These are phyloP conservation scores for Nannoperca australis DNA, from an alignment of 2,797 vertebrate genomes.

Conservation along the genomic window DNA sequence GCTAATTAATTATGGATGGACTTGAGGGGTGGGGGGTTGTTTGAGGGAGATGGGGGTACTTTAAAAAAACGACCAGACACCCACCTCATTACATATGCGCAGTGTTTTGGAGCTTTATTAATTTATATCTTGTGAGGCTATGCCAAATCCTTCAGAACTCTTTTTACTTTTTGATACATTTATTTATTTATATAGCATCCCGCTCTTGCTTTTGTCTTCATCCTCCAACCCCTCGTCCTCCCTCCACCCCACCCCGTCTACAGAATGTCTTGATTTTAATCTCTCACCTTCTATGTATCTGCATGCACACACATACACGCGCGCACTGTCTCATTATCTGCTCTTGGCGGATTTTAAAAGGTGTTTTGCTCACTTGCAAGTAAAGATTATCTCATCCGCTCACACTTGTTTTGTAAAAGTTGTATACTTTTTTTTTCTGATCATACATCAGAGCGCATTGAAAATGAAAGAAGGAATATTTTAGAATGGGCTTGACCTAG, in stretches of 20 bases:
- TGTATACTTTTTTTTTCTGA: conserved; percentile 2
- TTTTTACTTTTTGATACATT: conserved; percentile 69
- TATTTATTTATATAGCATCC: conserved; percentile 72
- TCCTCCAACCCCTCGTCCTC: conserved; percentile 22
- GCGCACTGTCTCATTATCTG: conserved; percentile 71
- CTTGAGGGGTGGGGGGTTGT: neutral
- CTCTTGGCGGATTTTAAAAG: conserved; percentile 74
- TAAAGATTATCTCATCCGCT: conserved; percentile 67
- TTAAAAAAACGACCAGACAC: conserved; percentile 72
- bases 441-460: conserved; percentile 49
- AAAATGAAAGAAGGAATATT: conserved; percentile 51
- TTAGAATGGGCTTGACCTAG: conserved; percentile 47
- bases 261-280: conserved; percentile 60
- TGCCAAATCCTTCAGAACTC: conserved; percentile 71
- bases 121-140: conserved; percentile 81
- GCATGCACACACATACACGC: conserved; percentile 28
- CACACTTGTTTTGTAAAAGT: conserved; percentile 52
- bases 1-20: conserved; percentile 83
- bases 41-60: conserved; percentile 14
- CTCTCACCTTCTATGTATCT: conserved; percentile 63
- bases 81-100: conserved; percentile 76
- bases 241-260: conserved; percentile 22
- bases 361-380: conserved; percentile 75
- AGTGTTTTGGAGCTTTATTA: conserved; percentile 79
- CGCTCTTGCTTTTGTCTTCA: conserved; percentile 44